A percentile compares a stretch with the other conserved stretches of the same genome.
Conservation (phyloP, 2,113 vertebrate species). For the Neodon shergylaensis region DNA sequence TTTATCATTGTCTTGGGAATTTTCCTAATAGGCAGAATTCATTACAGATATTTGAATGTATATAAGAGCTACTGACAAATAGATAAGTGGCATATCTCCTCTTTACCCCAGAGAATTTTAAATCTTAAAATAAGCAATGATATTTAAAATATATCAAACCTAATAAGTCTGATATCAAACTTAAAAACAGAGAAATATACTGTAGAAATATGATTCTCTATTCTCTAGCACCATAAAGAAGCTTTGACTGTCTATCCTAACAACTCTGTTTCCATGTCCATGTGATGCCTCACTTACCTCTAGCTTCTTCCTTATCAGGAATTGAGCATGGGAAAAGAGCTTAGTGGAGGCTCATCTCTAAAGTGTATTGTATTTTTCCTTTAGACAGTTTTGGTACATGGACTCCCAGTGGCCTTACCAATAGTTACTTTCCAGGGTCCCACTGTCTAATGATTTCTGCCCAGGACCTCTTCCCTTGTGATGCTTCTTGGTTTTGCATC, state of each 20-base stretch:
- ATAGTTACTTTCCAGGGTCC: background rate
- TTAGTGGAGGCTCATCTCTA: background rate
- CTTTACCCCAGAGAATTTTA: background rate
- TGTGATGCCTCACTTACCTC: background rate
- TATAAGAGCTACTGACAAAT: background rate
- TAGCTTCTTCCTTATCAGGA: background rate
- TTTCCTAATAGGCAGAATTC: background rate
- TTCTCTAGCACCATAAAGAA: background rate
- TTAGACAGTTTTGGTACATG: background rate
- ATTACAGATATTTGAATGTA: background rate
- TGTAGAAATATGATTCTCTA: background rate
- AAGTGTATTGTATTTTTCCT: background rate
- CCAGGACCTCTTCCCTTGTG: background rate
- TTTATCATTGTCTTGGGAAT: too few species aligned
- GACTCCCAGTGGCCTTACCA: background rate
- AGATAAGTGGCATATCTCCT: background rate
- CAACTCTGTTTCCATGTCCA: background rate
- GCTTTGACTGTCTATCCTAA: background rate
- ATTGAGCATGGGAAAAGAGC: background rate
- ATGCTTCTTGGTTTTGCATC: background rate
- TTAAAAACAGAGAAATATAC: background rate
- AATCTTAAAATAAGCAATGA: background rate
- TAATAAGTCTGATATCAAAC: background rate
- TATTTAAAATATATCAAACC: background rate
- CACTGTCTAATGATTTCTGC: background rate